Evolutionary conservation across 2,113 vertebrate genomes (phyloP).

Genomic region (Tachysurus fulvidraco): DNA sequence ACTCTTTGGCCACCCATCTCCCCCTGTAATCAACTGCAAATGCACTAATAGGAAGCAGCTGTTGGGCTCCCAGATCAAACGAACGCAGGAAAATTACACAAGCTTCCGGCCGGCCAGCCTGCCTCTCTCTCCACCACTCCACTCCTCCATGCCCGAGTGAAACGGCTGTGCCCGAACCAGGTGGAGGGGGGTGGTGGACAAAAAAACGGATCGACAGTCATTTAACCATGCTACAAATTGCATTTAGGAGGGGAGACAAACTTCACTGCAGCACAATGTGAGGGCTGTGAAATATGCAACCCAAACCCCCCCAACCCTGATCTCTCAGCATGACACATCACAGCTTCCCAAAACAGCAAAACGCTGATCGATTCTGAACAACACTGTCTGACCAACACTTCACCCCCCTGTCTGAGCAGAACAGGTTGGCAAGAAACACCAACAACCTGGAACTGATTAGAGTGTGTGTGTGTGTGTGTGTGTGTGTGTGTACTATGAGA

Average conservation of each 20-base stretch:
- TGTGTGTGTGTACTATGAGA: not conserved
- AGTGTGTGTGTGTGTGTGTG: slow-evolving; percentile 9
- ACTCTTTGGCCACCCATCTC: slow-evolving; percentile 75
- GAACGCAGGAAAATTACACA: slow-evolving; percentile 68
- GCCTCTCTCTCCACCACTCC: slow-evolving; percentile 55
- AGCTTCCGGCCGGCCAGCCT: slow-evolving; percentile 64
- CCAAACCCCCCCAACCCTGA: not conserved
- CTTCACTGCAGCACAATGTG: not conserved
- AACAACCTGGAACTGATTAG: slow-evolving; percentile 42
- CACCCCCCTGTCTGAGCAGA: not conserved
- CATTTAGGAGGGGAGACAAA: slow-evolving; percentile 14
- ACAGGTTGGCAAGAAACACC: slow-evolving; percentile 29
- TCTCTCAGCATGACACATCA: not conserved
- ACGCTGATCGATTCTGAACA: slow-evolving; percentile 14
- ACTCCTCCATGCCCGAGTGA: slow-evolving; percentile 29
- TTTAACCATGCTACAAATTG: slow-evolving; percentile 25
- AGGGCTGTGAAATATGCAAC: not conserved
- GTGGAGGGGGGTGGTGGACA: not conserved
- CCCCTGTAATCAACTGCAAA: slow-evolving; percentile 78
- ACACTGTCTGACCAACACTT: slow-evolving; percentile 8
- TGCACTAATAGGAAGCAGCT: slow-evolving; percentile 80
- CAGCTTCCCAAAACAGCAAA: slow-evolving; percentile 28
- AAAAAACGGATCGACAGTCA: not conserved
- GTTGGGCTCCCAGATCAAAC: slow-evolving; percentile 73
- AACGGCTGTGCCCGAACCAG: slow-evolving; percentile 23